phyloP scores from a whole-genome alignment of 2,888 invertebrate species.

The Synanthedon tipuliformis region DNA sequence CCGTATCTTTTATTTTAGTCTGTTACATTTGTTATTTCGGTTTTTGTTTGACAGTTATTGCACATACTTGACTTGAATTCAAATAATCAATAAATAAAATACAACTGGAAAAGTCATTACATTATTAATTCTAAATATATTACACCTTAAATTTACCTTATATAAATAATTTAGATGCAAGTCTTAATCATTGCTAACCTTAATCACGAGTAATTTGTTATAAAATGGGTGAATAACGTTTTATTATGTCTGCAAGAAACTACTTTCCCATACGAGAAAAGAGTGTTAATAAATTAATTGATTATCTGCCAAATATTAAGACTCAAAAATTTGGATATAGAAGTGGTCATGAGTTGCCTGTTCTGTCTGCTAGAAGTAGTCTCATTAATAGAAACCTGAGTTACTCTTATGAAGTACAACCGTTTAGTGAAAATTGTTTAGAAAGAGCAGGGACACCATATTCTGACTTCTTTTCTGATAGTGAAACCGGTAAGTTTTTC shows the following conservation, averaged over 20 bases:
- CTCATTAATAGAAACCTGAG: conserved; percentile 47
- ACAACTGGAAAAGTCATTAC: too few relatives aligned
- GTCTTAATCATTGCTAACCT: too few relatives aligned
- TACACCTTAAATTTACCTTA: too few relatives aligned
- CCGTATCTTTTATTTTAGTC: too few relatives aligned
- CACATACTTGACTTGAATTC: too few relatives aligned
- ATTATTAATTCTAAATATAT: too few relatives aligned
- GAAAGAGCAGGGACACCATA: conserved; percentile 52
- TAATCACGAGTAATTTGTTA: background rate
- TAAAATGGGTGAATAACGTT: conserved; percentile 3
- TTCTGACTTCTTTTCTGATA: conserved; percentile 60
- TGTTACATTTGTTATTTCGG: too few relatives aligned
- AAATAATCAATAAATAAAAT: too few relatives aligned
- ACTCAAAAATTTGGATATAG: conserved; percentile 44
- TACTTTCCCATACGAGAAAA: conserved; percentile 54
- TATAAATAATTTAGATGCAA: too few relatives aligned
- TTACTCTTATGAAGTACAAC: conserved; percentile 39
- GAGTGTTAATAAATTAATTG: conserved; percentile 43
- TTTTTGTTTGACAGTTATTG: too few relatives aligned
- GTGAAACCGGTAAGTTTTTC: conserved; percentile 43
- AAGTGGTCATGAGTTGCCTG: conserved; percentile 36
- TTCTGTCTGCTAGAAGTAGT: conserved; percentile 39
- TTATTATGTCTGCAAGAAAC: conserved; percentile 61
- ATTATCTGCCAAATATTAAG: conserved; percentile 54
- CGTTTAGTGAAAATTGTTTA: conserved; percentile 30